Evolutionary conservation across 2,797 vertebrate genomes (phyloP).

Genomic region (Tolypeutes matacus): DNA sequence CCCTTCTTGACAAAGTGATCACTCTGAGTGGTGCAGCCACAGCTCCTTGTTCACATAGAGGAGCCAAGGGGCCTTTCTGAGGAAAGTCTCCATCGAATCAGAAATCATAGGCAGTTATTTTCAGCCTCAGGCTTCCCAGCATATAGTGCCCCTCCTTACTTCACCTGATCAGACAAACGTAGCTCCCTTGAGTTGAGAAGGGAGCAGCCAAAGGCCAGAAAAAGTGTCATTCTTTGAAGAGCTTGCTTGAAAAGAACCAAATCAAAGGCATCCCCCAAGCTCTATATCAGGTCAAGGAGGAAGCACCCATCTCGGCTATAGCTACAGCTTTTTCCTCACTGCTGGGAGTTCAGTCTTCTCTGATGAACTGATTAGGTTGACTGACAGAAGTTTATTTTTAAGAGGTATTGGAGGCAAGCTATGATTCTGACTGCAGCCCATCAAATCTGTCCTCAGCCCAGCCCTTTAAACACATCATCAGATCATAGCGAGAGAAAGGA

Average conservation of each 20-base stretch:
- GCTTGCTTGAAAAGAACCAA: neutral
- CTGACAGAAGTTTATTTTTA: neutral
- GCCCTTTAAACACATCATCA: neutral
- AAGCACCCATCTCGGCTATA: neutral
- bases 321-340: too few relatives aligned
- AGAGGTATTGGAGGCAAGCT: fast-evolving
- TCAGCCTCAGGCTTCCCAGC: neutral
- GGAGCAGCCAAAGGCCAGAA: neutral
- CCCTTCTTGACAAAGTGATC: fast-evolving
- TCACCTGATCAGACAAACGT: neutral
- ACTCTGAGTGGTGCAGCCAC: fast-evolving
- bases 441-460: neutral
- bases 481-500: neutral
- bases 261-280: neutral
- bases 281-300: neutral
- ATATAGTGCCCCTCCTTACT: neutral
- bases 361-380: neutral
- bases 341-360: neutral
- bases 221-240: neutral
- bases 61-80: too few relatives aligned
- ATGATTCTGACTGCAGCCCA: neutral
- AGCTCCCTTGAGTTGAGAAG: neutral
- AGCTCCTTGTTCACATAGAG: neutral
- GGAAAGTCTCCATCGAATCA: neutral
- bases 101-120: neutral